Evolutionary conservation across 2,888 invertebrate species (phyloP).

Genomic region (Scaptomyza cyrtandrae): DNA sequence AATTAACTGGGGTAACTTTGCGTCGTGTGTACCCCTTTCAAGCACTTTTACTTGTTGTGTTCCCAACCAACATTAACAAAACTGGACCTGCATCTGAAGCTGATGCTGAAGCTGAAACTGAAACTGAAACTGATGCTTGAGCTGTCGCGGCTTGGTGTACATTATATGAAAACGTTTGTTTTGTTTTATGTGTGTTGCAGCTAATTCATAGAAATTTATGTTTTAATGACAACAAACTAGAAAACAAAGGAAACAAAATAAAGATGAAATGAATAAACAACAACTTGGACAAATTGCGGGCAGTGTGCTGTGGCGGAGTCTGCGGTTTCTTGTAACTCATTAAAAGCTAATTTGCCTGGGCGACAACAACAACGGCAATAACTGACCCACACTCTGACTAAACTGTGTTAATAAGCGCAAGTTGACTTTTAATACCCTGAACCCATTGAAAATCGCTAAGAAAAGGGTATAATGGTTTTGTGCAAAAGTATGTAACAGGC

Average conservation of each 20-base stretch:
- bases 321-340: conserved; percentile 54
- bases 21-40: not conserved
- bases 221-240: conserved; percentile 37
- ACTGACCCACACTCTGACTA: conserved; percentile 40
- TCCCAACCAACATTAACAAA: conserved; percentile 1
- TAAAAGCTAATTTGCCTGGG: conserved; percentile 52
- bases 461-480: too few species aligned
- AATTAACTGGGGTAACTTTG: not conserved
- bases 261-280: not conserved
- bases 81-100: conserved; percentile 28
- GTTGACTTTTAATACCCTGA: not conserved
- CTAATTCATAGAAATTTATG: conserved; percentile 61
- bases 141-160: conserved; percentile 3
- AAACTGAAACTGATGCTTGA: not conserved
- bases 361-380: conserved; percentile 30
- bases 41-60: conserved; percentile 8
- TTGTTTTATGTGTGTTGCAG: conserved; percentile 21
- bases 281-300: conserved; percentile 26
- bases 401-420: conserved; percentile 50
- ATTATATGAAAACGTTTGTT: not conserved
- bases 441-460: too few species aligned
- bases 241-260: not conserved
- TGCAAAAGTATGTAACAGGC: not conserved
- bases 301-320: conserved; percentile 6
- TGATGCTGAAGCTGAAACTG: not conserved